Base-by-base conservation (phyloP, 2,113 vertebrate genomes). In the Picathartes gymnocephalus region DNA sequence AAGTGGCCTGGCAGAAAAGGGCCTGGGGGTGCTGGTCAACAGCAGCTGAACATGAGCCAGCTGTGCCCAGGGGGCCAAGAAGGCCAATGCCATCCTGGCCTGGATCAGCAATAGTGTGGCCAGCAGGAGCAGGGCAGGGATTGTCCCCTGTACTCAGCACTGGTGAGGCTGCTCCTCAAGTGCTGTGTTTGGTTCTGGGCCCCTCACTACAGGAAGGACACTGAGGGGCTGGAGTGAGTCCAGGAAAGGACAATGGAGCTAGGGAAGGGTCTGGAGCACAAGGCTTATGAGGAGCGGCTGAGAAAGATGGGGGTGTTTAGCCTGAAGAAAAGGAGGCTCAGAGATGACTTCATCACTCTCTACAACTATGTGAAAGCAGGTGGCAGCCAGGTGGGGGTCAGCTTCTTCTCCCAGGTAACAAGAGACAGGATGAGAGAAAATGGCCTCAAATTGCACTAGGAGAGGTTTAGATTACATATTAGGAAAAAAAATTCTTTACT, bases 191-290 rank as follows among this genome's bases (percentile, higher is more conserved):
- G 15, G 2, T 35, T 72, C 22, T 57, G 50, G 22, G 11, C 6
- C 18, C 4, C 2, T 33, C 58, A 44, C 22, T 48, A 13, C 31
- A 65, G 5, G 8, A 42, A 31, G 12, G 21, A 33, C 17, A 27
- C 0, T 31, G 50, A 44, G 18, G 42, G 24, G 14, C 44, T 72
- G 68, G 33, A 65, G 4, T 0, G 0, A 2, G 44, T 9, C 27
- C 37, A 33, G 37, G 2, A 3, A 56, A 33, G 28, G 15, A 11
- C 56, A 47, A 11, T 1, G 0, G 27, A 61, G 22, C 71, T 62
- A 42, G 22, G 5, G 24, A 53, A 40, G 7, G 8, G 13, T 13
- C 28, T 73, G n/a, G 37, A 66, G 44, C 6, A 56, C 9, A n/a
- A 39, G 23, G 8, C 16, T 3, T 13, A 0, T 13, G 8, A 65